These are phyloP conservation scores for Malurus melanocephalus DNA, from an alignment of 2,113 vertebrate genomes.

Conservation along the genomic window DNA sequence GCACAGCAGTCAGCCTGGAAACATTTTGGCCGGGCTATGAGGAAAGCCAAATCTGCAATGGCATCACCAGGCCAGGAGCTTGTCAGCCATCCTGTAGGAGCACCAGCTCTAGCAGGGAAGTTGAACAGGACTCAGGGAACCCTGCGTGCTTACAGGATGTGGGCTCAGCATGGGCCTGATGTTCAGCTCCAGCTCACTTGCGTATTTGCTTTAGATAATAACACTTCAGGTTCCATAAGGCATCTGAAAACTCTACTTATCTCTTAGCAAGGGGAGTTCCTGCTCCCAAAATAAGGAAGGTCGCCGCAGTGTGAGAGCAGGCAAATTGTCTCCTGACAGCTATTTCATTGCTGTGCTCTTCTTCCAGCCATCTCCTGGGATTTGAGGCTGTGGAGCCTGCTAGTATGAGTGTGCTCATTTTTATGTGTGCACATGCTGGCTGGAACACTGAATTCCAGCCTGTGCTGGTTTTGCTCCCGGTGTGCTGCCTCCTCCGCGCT, in stretches of 20 bases:
- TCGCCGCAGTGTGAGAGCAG: background rate
- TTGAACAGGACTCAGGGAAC: background rate
- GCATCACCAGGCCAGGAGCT: background rate
- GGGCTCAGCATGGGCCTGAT: background rate
- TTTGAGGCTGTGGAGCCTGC: background rate
- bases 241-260: background rate
- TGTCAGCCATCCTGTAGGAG: background rate
- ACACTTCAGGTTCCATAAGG: background rate
- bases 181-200: background rate
- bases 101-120: background rate
- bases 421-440: background rate
- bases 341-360: background rate
- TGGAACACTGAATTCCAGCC: background rate
- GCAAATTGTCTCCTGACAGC: background rate
- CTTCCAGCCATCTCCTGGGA: background rate
- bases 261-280: background rate
- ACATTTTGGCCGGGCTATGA: background rate
- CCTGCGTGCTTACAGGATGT: background rate
- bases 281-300: background rate
- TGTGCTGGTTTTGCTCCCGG: fast-evolving
- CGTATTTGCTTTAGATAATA: background rate
- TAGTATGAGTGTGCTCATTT: background rate
- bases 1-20: background rate
- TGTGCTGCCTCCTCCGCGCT: background rate
- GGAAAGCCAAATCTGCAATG: background rate